Evolutionary conservation across 35 echinoderm and acorn worm genomes (phyloP), one percentile per base, ranked within the genome.

Genomic region (Lytechinus variegatus): DNA sequence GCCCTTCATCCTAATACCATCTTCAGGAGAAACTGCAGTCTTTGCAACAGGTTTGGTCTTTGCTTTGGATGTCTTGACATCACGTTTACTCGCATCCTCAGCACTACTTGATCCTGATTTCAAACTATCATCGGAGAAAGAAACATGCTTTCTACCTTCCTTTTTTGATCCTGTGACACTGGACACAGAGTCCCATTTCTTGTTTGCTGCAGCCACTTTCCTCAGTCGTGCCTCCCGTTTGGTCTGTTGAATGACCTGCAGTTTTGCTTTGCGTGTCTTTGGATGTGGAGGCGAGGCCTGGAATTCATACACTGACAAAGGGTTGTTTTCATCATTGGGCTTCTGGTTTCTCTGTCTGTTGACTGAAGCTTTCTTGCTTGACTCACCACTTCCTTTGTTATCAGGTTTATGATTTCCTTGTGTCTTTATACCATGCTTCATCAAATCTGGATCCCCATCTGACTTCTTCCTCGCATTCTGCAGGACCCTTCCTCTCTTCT

Each of bases 191-290:
- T 95, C 86, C 97, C 97, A 97, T 29, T 55, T 91, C 28, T 93
- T 92, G 92, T 98, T 98, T 52, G 97, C 97, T 51, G 97, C 95
- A 24, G 94, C 96, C 13, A 98, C n/a, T 54, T 94, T 96, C 54
- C 93, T 95, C 27, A 95, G 94, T 54, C 93, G 61, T 27, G 71
- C 95, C 86, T 92, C 88, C 61, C 86, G 61, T 54, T 95, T 97
- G 4, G 89, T 88, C 24, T 88, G 28, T 27, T 27, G 87, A 72
- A 10, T 94, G 13, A 21, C 10, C 7, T n/a, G 94, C 87, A 54
- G 91, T 52, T 52, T 95, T 10, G 5, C 55, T 52, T 96, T 56
- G 5, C 44, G 14, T 28, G 58, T 97, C 51, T 98, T 97, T 9
- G 89, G 95, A 27, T 86, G 79, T 4, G 88, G 10, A 16, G 96